Base-by-base conservation (phyloP, 2,797 vertebrate species). In the Heliangelus exortis region DNA sequence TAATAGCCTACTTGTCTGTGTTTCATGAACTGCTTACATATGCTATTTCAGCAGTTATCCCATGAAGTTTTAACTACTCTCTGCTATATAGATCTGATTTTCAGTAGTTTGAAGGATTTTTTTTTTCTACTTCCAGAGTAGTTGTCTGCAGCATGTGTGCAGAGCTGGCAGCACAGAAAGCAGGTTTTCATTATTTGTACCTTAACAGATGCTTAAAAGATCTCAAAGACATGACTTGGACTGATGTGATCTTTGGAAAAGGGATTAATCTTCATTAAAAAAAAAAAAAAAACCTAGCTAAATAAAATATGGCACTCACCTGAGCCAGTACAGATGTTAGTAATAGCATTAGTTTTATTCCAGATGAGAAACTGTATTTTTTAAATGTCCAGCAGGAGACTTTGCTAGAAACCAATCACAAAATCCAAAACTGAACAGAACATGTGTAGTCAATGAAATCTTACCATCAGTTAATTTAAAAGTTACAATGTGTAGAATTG, bases 291-390 rank as follows among this genome's bases (percentile, higher is more conserved):
- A 41, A 41, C 13, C 39, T 75, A 75, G 65, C 7, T 5, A 91
- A 88, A 81, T 21, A 89, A 93, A 75, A n/a, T 19, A 89, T 51
- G 31, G 33, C 86, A 73, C 39, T 91, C 74, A 96, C 75, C 61
- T 93, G 83, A 92, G 48, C 36, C 76, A 92, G 29, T 87, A 48
- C 84, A 96, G 81, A 93, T 97, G 89, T 87, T 95, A 91, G 66
- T 73, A 93, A 94, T 92, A 84, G 94, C 33, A 87, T 83, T 78
- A 92, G 12, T 33, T 91, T 87, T 86, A 76, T 51, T 93, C 45
- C 62, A 93, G 65, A 92, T 78, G 68, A 90, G 48, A 78, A 96
- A 93, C 88, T 76, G 6, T 31, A 43, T 89, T 92, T 90, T 69
- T 31, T 92, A 79, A 84, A 84, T 57, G 57, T 91, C 41, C 62